Evolutionary conservation across 1,140 invertebrate genomes (phyloP).

Genomic region (Cecropterus lyciades): DNA sequence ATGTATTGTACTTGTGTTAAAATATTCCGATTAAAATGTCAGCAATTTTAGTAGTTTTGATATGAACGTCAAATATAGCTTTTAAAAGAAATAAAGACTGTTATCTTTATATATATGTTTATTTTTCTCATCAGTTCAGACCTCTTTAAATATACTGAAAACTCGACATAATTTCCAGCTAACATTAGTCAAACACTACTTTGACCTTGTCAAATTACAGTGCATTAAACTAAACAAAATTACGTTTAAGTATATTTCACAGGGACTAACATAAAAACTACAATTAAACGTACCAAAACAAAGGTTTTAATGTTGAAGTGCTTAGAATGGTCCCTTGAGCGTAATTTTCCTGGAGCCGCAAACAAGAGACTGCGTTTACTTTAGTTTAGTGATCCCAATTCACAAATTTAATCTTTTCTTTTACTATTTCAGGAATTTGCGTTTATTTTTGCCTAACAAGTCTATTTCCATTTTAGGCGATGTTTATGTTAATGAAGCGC

Average conservation of each 20-base stretch:
- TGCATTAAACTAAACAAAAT: slow-evolving; percentile 3
- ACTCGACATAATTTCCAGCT: background rate
- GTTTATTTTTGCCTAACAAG: slow-evolving; percentile 13
- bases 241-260: background rate
- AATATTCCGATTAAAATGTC: no score
- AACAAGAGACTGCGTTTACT: slow-evolving; percentile 44
- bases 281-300: slow-evolving; percentile 36
- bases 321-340: slow-evolving; percentile 39
- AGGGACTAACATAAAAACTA: slow-evolving; percentile 16
- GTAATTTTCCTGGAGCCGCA: slow-evolving; percentile 42
- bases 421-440: slow-evolving; percentile 16
- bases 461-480: background rate
- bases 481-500: slow-evolving; percentile 4
- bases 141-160: background rate
- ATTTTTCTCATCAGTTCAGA: no score
- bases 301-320: slow-evolving; percentile 46
- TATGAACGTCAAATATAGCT: no score
- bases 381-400: slow-evolving; percentile 44
- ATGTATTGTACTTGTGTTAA: no score
- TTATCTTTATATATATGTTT: no score
- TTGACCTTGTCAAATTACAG: background rate
- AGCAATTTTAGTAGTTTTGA: no score
- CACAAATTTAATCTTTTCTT: slow-evolving; percentile 47
- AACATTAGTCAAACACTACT: background rate
- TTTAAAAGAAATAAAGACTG: no score